Conservation (phyloP, 2,113 vertebrate species). For the Syngnathus floridae region DNA sequence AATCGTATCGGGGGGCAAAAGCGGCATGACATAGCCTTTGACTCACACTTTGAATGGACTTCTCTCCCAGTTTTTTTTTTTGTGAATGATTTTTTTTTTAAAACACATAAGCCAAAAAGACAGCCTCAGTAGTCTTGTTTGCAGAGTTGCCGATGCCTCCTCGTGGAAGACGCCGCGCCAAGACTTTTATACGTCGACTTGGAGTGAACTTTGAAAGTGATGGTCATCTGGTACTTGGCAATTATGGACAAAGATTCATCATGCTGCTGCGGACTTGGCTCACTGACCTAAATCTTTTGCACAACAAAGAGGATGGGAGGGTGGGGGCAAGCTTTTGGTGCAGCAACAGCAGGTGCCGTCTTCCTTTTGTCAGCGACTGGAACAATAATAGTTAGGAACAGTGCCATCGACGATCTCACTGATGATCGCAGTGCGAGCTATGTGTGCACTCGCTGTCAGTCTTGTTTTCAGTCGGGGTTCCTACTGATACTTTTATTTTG, state of each 20-base stretch:
- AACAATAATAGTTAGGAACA: slow-evolving; percentile 24
- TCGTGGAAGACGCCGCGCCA: slow-evolving; percentile 5
- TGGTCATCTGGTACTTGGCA: slow-evolving; percentile 16
- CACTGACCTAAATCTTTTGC: slow-evolving; percentile 31
- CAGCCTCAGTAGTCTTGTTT: slow-evolving; percentile 50
- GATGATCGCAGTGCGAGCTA: slow-evolving; percentile 34
- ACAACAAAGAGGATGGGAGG: slow-evolving; percentile 19
- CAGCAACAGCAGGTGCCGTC: slow-evolving; percentile 31
- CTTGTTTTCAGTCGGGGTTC: not conserved
- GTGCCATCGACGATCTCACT: slow-evolving; percentile 15
- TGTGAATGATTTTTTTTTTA: slow-evolving; percentile 55
- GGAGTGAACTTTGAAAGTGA: slow-evolving; percentile 19
- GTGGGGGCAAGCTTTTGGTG: slow-evolving; percentile 17
- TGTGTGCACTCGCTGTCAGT: slow-evolving; percentile 12
- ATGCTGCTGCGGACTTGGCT: slow-evolving; percentile 37
- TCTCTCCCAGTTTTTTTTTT: slow-evolving; percentile 29
- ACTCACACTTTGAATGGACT: slow-evolving; percentile 23
- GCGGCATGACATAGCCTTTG: slow-evolving; percentile 68
- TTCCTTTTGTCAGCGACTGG: slow-evolving; percentile 51
- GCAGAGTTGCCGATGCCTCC: slow-evolving; percentile 37
- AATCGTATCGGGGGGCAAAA: slow-evolving; percentile 78
- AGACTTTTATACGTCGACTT: slow-evolving; percentile 13
- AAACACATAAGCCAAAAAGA: slow-evolving; percentile 63
- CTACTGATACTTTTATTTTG: slow-evolving; percentile 27
- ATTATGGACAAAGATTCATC: slow-evolving; percentile 1